Evolutionary conservation across 2,797 vertebrate genomes (phyloP).

Genomic region (Acipenser ruthenus): DNA sequence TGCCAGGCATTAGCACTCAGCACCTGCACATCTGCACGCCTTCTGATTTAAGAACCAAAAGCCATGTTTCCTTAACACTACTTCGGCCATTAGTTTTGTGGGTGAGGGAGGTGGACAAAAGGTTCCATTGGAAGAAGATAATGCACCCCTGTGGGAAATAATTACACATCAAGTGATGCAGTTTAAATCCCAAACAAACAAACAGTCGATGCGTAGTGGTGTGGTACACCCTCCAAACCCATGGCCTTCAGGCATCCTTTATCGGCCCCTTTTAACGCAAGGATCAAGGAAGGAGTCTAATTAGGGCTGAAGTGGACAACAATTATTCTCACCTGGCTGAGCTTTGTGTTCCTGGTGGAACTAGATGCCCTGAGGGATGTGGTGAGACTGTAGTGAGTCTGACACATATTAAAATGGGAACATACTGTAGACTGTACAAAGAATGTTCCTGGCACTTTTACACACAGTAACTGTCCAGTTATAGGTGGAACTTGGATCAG

Average conservation of each 20-base stretch:
- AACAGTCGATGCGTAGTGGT: too few species aligned
- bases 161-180: neutral
- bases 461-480: neutral
- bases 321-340: conserved; percentile 1
- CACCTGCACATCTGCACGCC: too few species aligned
- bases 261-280: neutral
- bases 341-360: neutral
- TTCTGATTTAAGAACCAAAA: too few species aligned
- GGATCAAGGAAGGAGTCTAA: conserved; percentile 2
- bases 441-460: neutral
- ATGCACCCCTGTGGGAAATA: neutral
- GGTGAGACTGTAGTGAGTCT: neutral
- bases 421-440: neutral
- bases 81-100: too few species aligned
- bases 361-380: neutral
- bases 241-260: neutral
- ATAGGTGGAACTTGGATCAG: neutral
- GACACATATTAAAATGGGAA: neutral
- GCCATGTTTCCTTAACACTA: too few species aligned
- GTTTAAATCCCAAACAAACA: neutral
- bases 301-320: neutral
- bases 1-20: too few species aligned
- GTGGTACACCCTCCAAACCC: neutral
- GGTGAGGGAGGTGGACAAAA: neutral
- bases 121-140: neutral